These are phyloP conservation scores for Stenchaetothrips biformis DNA, from an alignment of 2,888 invertebrate species.

Conservation along the genomic window DNA sequence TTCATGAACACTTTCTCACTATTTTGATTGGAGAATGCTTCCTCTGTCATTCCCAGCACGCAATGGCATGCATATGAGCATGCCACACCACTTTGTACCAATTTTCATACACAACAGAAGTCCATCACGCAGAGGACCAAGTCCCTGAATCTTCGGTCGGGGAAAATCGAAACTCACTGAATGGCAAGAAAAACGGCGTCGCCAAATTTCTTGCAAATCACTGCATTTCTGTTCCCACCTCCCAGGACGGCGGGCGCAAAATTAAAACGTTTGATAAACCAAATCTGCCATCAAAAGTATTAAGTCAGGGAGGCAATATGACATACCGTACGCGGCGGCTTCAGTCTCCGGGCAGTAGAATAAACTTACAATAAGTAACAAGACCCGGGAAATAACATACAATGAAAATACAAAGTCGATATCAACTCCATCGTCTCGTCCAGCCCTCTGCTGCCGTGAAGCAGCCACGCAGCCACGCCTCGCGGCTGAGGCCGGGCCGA, in stretches of 20 bases:
- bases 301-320: neutral
- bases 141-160: too few species aligned
- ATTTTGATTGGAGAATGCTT: constrained; percentile 3
- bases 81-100: neutral
- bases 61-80: neutral
- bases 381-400: constrained; percentile 4
- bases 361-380: neutral
- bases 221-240: too few species aligned
- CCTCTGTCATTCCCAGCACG: neutral
- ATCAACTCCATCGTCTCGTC: neutral
- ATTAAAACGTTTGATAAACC: too few species aligned
- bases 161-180: too few species aligned
- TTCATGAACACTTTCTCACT: neutral
- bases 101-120: neutral
- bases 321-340: neutral
- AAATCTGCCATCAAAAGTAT: too few species aligned
- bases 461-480: too few species aligned
- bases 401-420: constrained; percentile 5
- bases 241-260: too few species aligned
- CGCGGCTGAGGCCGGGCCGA: neutral
- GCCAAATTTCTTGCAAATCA: too few species aligned
- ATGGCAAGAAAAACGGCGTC: too few species aligned
- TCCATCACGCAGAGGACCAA: neutral
- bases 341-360: constrained; percentile 9
- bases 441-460: too few species aligned